These are phyloP conservation scores for Camponotus vicinus DNA, from an alignment of 1,140 invertebrate genomes.

Conservation along the genomic window DNA sequence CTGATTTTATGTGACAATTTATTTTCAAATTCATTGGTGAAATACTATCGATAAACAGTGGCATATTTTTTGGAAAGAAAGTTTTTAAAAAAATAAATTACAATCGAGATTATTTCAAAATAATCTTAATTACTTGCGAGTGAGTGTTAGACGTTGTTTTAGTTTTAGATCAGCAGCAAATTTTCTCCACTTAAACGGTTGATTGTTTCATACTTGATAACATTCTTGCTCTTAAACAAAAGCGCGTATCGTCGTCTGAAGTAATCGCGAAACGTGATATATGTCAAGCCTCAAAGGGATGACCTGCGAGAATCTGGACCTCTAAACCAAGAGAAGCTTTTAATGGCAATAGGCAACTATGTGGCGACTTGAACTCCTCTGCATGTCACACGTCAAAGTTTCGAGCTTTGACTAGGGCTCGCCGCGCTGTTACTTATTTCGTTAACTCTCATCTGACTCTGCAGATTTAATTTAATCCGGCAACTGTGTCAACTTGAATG, in stretches of 20 bases:
- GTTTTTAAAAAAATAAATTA: not conserved
- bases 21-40: not conserved
- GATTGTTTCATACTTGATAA: not conserved
- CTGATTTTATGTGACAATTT: not conserved
- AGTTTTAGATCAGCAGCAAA: not conserved
- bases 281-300: constrained; percentile 32
- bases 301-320: not conserved
- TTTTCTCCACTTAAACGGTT: not conserved
- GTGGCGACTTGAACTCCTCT: constrained; percentile 31
- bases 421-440: constrained; percentile 37
- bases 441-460: constrained; percentile 11
- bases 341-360: constrained; percentile 42
- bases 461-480: constrained; percentile 56
- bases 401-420: constrained; percentile 34
- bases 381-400: constrained; percentile 31
- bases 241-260: constrained; percentile 3
- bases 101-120: not conserved
- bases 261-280: not conserved
- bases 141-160: not conserved
- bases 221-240: constrained; percentile 33
- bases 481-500: constrained; percentile 28
- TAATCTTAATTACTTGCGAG: not conserved
- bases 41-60: not conserved
- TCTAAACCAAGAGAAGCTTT: constrained; percentile 37
- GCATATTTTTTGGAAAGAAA: not conserved